Percentiles rank a stretch among this genome's conserved stretches.
phyloP scores from a whole-genome alignment of 2,797 vertebrate species.

The Squalus acanthias region DNA sequence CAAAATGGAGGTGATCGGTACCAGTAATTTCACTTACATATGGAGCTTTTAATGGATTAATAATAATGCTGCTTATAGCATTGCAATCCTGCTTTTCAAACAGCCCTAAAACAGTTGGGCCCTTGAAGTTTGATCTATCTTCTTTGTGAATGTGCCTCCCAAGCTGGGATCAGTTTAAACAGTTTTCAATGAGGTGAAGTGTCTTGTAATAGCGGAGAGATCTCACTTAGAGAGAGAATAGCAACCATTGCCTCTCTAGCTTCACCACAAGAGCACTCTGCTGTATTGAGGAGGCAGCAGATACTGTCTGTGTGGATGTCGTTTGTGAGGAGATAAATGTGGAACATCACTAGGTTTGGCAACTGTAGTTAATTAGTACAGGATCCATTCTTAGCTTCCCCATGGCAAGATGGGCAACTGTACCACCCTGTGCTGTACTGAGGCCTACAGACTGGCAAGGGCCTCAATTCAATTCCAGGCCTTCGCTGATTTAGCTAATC shows the following conservation, averaged over 20 bases:
- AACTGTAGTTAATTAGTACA: not conserved
- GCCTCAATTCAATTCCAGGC: not conserved
- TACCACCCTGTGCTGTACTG: not conserved
- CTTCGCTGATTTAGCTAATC: not conserved
- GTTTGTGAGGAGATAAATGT: not conserved
- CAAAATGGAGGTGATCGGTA: not conserved
- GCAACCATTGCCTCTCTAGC: not conserved
- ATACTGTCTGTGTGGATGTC: not conserved
- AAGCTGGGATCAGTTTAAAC: not conserved
- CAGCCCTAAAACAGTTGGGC: not conserved
- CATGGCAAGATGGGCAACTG: not conserved
- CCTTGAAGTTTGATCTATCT: not conserved
- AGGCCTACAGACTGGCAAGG: too few species aligned
- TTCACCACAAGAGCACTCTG: not conserved
- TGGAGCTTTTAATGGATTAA: not conserved
- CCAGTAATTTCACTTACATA: not conserved
- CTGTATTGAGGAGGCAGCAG: not conserved
- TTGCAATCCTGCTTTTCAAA: not conserved
- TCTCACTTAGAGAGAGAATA: not conserved
- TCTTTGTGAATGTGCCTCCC: not conserved
- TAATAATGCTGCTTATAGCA: not conserved
- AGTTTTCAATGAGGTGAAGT: too few species aligned
- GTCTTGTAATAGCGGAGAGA: not conserved
- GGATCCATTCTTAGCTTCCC: not conserved
- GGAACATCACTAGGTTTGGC: not conserved